Conservation (phyloP, 2,797 vertebrate genomes). For the Streptopelia turtur region DNA sequence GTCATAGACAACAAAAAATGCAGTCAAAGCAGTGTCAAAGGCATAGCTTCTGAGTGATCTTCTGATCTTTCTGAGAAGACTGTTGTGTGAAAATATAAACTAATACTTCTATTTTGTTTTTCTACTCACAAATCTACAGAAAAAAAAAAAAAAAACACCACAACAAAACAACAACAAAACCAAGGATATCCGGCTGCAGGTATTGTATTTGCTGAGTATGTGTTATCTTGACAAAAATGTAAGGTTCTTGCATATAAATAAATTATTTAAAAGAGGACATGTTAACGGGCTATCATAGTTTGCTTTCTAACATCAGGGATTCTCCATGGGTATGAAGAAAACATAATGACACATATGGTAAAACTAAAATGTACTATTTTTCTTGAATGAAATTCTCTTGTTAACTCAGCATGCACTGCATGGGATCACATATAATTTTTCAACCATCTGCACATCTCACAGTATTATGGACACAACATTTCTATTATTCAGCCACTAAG, state of each 20-base stretch:
- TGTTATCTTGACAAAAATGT: not conserved
- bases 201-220: not conserved
- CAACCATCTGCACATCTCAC: constrained; percentile 66
- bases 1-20: not conserved
- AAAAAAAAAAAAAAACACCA: not conserved
- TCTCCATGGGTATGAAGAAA: constrained; percentile 54
- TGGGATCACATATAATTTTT: constrained; percentile 63
- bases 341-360: constrained; percentile 71
- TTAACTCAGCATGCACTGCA: constrained; percentile 73
- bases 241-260: not conserved
- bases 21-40: not conserved
- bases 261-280: constrained; percentile 8
- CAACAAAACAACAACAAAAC: not conserved
- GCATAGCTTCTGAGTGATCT: not conserved
- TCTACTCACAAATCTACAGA: not conserved
- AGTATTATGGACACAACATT: constrained; percentile 43
- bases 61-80: constrained; percentile 14
- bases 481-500: constrained; percentile 26
- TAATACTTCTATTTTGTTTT: not conserved
- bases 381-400: constrained; percentile 70
- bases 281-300: constrained; percentile 47
- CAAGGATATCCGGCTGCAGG: not conserved
- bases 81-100: not conserved
- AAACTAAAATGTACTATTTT: constrained; percentile 63
- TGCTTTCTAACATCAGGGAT: constrained; percentile 59